Conservation (phyloP, 2,888 invertebrate genomes). For the Pyrochroa serraticornis region DNA sequence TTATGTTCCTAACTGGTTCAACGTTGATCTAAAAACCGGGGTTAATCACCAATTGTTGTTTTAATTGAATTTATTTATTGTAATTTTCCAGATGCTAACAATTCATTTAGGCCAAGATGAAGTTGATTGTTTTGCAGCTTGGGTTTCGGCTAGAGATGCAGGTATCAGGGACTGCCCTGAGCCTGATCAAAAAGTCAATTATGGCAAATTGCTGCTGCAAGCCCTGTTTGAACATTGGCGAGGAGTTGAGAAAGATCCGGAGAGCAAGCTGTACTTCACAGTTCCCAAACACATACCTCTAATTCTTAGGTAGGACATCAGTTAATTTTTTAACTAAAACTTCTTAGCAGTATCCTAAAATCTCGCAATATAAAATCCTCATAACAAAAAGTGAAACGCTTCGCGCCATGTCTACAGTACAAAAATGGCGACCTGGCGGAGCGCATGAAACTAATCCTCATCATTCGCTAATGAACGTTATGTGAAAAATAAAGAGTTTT, state of each 20-base stretch:
- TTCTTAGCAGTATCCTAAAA: no score
- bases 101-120: slow-evolving; percentile 97
- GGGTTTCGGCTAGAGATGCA: slow-evolving; percentile 97
- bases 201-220: slow-evolving; percentile 91
- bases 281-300: slow-evolving; percentile 96
- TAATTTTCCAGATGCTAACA: slow-evolving; percentile 79
- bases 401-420: no score
- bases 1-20: slow-evolving; percentile 99
- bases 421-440: no score
- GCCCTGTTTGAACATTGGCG: slow-evolving; percentile 95
- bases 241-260: slow-evolving; percentile 71
- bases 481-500: no score
- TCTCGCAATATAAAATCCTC: no score
- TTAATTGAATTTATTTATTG: not conserved
- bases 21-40: slow-evolving; percentile 97
- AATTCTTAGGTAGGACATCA: slow-evolving; percentile 77
- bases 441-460: no score
- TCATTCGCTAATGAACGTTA: no score
- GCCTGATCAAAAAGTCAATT: slow-evolving; percentile 91
- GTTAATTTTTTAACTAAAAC: no score
- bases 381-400: no score
- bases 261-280: slow-evolving; percentile 79
- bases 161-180: slow-evolving; percentile 69
- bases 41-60: slow-evolving; percentile 60
- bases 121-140: slow-evolving; percentile 96